Evolutionary conservation across 2,797 vertebrate species (phyloP).

Genomic region (Percopsis omiscomaycus): DNA sequence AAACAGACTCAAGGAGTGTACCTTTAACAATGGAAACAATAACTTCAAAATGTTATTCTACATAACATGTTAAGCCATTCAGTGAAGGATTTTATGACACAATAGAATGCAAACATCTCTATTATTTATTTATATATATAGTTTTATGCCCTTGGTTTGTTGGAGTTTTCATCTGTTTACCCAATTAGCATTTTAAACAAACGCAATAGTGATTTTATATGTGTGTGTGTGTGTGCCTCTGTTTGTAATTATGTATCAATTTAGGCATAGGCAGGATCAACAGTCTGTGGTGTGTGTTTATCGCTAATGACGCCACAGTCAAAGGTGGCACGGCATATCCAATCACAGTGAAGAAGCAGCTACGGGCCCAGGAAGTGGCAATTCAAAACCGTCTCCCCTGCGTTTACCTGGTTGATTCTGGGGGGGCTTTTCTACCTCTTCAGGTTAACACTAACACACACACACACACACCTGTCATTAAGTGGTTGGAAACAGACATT

Average conservation of each 20-base stretch:
- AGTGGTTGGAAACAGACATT: not conserved
- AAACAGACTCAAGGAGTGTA: too few relatives aligned
- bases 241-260: slow-evolving; percentile 2
- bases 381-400: slow-evolving; percentile 83
- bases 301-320: slow-evolving; percentile 85
- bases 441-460: slow-evolving; percentile 72
- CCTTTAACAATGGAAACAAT: too few relatives aligned
- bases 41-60: too few relatives aligned
- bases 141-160: too few relatives aligned
- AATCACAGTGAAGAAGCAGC: slow-evolving; percentile 86
- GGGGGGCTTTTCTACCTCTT: slow-evolving; percentile 85
- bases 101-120: too few relatives aligned
- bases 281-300: slow-evolving; percentile 84
- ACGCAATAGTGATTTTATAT: slow-evolving; percentile 6
- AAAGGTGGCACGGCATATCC: slow-evolving; percentile 87
- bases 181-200: too few relatives aligned
- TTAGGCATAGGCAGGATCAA: slow-evolving; percentile 84
- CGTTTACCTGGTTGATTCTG: slow-evolving; percentile 84
- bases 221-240: slow-evolving; percentile 7
- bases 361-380: slow-evolving; percentile 82
- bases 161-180: too few relatives aligned
- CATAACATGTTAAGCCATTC: too few relatives aligned
- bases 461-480: not conserved
- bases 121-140: too few relatives aligned
- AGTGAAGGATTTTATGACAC: too few relatives aligned